phyloP scores from a whole-genome alignment of 2,113 vertebrate genomes.

The Nematolebias whitei region DNA sequence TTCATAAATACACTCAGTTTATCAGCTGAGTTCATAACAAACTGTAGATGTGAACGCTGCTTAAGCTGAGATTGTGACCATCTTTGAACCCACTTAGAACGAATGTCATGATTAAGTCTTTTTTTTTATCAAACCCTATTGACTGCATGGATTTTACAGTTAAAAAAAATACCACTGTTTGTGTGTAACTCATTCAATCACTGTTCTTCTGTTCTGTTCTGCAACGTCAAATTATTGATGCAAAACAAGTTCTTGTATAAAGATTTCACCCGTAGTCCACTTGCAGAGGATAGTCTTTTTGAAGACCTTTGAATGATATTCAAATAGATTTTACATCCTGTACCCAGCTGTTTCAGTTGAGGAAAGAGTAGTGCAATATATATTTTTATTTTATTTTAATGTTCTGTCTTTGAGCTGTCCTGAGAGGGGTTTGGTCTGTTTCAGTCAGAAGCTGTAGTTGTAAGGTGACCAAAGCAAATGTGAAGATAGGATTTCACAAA shows the following conservation, averaged over 20 bases:
- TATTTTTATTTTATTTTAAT: conserved; percentile 79
- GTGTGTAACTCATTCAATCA: conserved; percentile 51
- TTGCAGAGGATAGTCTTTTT: conserved; percentile 60
- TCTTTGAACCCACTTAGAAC: conserved; percentile 50
- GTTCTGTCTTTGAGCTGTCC: conserved; percentile 67
- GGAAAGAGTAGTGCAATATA: conserved; percentile 81
- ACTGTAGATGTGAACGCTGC: conserved; percentile 54
- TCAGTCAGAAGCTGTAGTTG: conserved; percentile 42
- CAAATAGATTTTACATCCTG: conserved; percentile 54
- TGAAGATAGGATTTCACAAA: conserved; percentile 48
- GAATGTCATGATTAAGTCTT: conserved; percentile 49
- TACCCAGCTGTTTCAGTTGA: conserved; percentile 66
- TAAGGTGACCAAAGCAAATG: conserved; percentile 60
- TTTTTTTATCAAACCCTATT: conserved; percentile 61
- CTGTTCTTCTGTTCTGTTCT: conserved; percentile 46
- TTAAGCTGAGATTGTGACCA: conserved; percentile 56
- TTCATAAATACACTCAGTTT: conserved; percentile 24
- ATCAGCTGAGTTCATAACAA: conserved; percentile 47
- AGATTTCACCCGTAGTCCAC: conserved; percentile 53
- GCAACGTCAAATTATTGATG: conserved; percentile 49
- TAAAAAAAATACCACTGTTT: conserved; percentile 65
- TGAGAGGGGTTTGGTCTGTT: conserved; percentile 51
- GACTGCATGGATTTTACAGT: conserved; percentile 71
- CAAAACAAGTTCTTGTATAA: conserved; percentile 41
- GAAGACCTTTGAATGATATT: conserved; percentile 58